phyloP scores from a whole-genome alignment of 1,140 invertebrate genomes.

The Anagrus nilaparvatae region DNA sequence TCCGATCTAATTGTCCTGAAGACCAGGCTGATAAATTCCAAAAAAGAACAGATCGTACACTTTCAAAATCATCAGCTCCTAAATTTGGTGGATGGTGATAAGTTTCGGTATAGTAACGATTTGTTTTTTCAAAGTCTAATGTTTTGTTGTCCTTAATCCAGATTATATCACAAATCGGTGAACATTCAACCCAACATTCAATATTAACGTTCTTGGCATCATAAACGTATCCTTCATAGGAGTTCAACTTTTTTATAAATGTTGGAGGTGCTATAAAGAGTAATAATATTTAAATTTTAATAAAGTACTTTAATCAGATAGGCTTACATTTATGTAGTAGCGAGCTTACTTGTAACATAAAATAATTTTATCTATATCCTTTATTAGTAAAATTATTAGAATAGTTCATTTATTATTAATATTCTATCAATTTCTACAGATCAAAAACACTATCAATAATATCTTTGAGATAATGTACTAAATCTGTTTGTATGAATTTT shows the following conservation, averaged over 20 bases:
- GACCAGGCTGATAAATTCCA: slow-evolving; percentile 79
- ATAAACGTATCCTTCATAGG: slow-evolving; percentile 67
- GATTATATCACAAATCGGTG: slow-evolving; percentile 68
- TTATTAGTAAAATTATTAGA: too few species aligned
- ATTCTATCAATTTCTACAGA: too few species aligned
- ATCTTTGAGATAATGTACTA: too few species aligned
- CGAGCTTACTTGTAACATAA: too few species aligned
- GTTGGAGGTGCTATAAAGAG: slow-evolving; percentile 76
- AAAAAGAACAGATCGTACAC: slow-evolving; percentile 70
- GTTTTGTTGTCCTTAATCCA: slow-evolving; percentile 69
- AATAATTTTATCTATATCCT: too few species aligned
- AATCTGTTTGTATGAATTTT: too few species aligned
- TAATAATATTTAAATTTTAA: too few species aligned
- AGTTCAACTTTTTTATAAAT: slow-evolving; percentile 73
- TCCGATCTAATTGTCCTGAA: slow-evolving; percentile 60
- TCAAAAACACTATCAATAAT: too few species aligned
- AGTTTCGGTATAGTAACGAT: slow-evolving; percentile 58
- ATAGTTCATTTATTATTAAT: too few species aligned
- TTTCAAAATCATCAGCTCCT: slow-evolving; percentile 75
- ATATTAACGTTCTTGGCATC: slow-evolving; percentile 65
- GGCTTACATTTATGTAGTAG: too few species aligned
- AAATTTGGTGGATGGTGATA: slow-evolving; percentile 51
- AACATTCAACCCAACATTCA: slow-evolving; percentile 81
- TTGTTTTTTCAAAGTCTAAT: slow-evolving; percentile 51
- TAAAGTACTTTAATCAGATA: too few species aligned